Percentiles rank a stretch among this genome's conserved stretches.
Conservation (phyloP, 2,888 invertebrate genomes). For the Galerucella calmariensis region DNA sequence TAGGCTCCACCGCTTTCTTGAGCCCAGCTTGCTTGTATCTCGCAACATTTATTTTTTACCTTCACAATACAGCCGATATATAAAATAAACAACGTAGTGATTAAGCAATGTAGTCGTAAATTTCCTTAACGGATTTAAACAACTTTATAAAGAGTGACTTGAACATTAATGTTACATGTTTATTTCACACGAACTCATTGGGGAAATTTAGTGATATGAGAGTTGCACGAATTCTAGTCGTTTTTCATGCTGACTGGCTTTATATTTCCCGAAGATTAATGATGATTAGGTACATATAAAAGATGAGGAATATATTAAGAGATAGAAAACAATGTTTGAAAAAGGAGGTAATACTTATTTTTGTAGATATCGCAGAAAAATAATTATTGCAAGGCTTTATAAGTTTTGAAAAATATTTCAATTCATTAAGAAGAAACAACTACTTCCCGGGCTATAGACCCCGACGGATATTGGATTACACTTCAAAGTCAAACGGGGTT, state of each 20-base stretch:
- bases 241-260: neutral
- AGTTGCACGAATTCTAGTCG: neutral
- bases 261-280: neutral
- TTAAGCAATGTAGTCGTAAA: slow-evolving; percentile 5
- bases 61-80: neutral
- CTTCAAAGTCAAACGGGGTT: too few relatives aligned
- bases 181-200: slow-evolving; percentile 14
- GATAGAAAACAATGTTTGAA: neutral
- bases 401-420: too few relatives aligned
- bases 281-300: slow-evolving; percentile 8
- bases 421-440: too few relatives aligned
- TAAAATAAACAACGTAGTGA: slow-evolving; percentile 6
- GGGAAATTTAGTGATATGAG: slow-evolving; percentile 15
- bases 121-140: slow-evolving; percentile 13
- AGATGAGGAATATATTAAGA: neutral
- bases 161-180: slow-evolving; percentile 12
- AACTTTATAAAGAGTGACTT: slow-evolving; percentile 13
- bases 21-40: neutral
- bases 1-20: neutral
- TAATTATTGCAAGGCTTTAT: too few relatives aligned
- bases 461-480: too few relatives aligned
- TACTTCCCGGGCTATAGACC: too few relatives aligned
- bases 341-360: neutral
- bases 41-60: neutral
- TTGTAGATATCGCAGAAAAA: too few relatives aligned